Evolutionary conservation across 1,140 invertebrate species (phyloP).

Genomic region (Saccostrea cuccullata): DNA sequence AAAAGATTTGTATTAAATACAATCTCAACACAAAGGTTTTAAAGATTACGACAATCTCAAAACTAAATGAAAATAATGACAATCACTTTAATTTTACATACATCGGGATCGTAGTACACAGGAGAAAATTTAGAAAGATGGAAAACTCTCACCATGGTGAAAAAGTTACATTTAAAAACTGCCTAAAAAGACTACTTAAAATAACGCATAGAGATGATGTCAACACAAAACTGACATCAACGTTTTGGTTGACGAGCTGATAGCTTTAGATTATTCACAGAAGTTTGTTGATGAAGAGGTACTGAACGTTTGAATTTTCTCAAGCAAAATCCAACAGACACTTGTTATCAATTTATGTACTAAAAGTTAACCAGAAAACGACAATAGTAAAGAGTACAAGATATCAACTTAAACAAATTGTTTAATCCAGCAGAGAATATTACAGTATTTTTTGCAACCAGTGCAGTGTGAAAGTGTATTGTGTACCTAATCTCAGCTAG

Average conservation of each 20-base stretch:
- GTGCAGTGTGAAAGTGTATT: no score
- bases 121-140: background rate
- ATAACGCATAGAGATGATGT: constrained; percentile 68
- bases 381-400: no score
- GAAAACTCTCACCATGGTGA: constrained; percentile 47
- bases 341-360: no score
- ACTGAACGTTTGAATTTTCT: background rate
- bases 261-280: constrained; percentile 69
- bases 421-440: no score
- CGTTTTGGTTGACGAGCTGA: constrained; percentile 72
- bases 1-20: background rate
- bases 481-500: no score
- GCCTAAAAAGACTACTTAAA: constrained; percentile 58
- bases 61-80: background rate
- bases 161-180: constrained; percentile 65
- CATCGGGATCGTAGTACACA: constrained; percentile 13
- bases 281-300: constrained; percentile 61
- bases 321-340: no score
- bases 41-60: background rate
- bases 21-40: background rate
- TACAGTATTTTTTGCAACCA: no score
- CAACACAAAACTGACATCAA: constrained; percentile 68
- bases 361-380: no score
- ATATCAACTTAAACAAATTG: no score
- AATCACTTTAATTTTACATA: background rate